These are phyloP conservation scores for Chrysodeixis includens DNA, from an alignment of 2,888 invertebrate species.

Conservation along the genomic window DNA sequence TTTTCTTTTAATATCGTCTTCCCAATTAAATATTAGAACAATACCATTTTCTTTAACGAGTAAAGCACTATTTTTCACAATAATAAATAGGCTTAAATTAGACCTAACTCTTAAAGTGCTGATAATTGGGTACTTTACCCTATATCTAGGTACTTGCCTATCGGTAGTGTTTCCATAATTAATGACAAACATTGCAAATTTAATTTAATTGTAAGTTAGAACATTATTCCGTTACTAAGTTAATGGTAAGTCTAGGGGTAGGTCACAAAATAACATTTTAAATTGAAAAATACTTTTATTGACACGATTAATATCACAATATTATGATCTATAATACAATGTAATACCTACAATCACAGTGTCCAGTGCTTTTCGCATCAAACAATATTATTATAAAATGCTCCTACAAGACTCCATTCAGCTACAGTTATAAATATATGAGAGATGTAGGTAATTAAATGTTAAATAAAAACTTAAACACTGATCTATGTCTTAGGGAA, in stretches of 20 bases:
- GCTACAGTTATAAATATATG: constrained; percentile 32
- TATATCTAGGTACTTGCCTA: no score
- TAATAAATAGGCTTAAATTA: no score
- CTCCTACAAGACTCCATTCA: constrained; percentile 39
- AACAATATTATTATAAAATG: constrained; percentile 55
- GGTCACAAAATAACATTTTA: constrained; percentile 21
- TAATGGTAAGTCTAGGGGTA: not conserved
- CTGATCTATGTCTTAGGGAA: constrained; percentile 5
- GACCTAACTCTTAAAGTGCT: no score
- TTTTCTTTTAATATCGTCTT: no score
- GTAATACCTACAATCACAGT: constrained; percentile 73
- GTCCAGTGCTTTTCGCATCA: constrained; percentile 66
- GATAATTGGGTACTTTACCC: no score
- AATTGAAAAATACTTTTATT: constrained; percentile 65
- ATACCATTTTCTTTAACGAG: no score
- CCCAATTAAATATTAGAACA: no score
- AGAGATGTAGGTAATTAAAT: constrained; percentile 14
- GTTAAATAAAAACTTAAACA: constrained; percentile 31
- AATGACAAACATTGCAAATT: no score
- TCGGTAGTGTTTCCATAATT: no score
- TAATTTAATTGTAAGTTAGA: no score
- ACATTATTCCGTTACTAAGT: no score
- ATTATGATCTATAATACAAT: constrained; percentile 58
- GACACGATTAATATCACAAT: constrained; percentile 67
- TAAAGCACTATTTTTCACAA: no score